Percentiles rank a stretch among this genome's conserved stretches.
phyloP scores from a whole-genome alignment of 2,888 invertebrate genomes.

The Melitaea athalia region DNA sequence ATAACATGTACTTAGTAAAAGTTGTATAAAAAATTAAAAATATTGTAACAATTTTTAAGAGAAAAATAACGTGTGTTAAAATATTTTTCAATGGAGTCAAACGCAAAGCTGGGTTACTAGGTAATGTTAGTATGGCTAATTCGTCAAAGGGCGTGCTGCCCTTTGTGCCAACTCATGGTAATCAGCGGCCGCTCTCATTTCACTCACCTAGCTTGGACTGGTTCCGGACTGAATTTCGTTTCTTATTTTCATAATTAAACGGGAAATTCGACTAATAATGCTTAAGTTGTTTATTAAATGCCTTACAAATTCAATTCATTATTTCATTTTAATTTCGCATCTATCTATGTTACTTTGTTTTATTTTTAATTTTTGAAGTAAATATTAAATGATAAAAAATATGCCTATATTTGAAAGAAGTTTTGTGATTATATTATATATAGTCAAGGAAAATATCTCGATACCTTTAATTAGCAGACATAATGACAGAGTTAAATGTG shows the following conservation, averaged over 20 bases:
- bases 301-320: neutral
- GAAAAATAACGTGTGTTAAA: neutral
- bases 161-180: constrained; percentile 70
- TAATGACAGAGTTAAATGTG: too few species aligned
- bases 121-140: constrained; percentile 61
- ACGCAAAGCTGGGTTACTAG: constrained; percentile 23
- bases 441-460: too few species aligned
- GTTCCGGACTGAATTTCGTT: constrained; percentile 27
- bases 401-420: too few species aligned
- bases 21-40: neutral
- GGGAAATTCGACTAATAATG: constrained; percentile 5
- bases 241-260: constrained; percentile 29
- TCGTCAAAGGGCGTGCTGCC: constrained; percentile 75
- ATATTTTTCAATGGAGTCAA: constrained; percentile 5
- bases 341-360: constrained; percentile 2
- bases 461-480: too few species aligned
- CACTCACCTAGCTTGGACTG: constrained; percentile 29
- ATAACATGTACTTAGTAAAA: neutral
- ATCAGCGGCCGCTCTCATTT: constrained; percentile 56
- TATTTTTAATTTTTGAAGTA: neutral
- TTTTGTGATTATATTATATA: too few species aligned
- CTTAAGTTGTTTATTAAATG: constrained; percentile 1
- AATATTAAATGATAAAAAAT: neutral
- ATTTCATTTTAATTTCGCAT: neutral
- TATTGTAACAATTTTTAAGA: neutral